Evolutionary conservation across 2,797 vertebrate genomes (phyloP).

Genomic region (Acanthopagrus latus): DNA sequence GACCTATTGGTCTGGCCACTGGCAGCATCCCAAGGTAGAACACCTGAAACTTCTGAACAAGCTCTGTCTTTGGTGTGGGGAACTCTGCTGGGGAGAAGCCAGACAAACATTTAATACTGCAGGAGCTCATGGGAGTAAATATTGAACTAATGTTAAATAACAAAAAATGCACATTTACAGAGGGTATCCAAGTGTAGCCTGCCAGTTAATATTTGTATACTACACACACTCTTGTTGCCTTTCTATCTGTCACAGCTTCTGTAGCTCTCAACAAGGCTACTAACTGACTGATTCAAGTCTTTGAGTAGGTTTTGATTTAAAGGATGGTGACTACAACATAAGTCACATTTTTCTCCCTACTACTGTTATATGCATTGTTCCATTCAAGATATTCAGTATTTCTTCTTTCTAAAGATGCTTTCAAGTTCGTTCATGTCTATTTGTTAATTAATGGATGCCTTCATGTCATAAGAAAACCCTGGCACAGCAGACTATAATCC

Average conservation of each 20-base stretch:
- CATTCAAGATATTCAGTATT: neutral
- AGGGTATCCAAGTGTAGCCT: neutral
- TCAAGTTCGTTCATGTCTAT: neutral
- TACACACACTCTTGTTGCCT: neutral
- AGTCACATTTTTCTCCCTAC: neutral
- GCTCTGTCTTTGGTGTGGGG: slow-evolving; percentile 98
- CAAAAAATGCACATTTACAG: neutral
- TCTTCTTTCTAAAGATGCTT: neutral
- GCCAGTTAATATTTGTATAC: neutral
- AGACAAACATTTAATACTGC: slow-evolving; percentile 24
- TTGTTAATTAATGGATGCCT: neutral
- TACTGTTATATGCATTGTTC: too few relatives aligned
- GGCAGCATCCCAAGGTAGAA: slow-evolving; percentile 95
- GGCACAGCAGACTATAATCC: neutral
- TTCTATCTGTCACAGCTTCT: neutral
- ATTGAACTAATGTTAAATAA: neutral
- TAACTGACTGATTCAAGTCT: neutral
- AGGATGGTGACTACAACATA: neutral
- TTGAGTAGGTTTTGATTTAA: neutral
- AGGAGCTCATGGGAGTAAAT: neutral
- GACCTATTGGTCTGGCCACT: slow-evolving; percentile 93
- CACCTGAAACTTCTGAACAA: slow-evolving; percentile 98
- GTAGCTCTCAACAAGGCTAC: neutral
- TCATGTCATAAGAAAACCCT: neutral
- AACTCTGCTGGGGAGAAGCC: slow-evolving; percentile 91